Percentiles rank a stretch among this genome's conserved stretches.
Conservation (phyloP, 2,888 invertebrate species). For the Agrochola circellaris region DNA sequence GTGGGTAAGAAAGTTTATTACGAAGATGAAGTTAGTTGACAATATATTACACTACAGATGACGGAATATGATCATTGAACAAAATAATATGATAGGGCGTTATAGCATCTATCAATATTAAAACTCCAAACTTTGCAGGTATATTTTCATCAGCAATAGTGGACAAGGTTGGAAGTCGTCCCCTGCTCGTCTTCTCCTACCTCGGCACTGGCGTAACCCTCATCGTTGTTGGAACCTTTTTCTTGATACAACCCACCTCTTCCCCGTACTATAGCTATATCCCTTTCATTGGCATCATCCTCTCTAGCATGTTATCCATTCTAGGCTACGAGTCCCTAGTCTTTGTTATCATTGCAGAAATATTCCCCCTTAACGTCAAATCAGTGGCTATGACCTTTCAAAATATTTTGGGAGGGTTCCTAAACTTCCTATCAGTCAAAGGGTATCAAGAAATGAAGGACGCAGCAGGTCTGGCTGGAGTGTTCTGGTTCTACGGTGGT, state of each 20-base stretch:
- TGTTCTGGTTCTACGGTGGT: conserved; percentile 86
- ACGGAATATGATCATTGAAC: neutral
- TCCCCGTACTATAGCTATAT: conserved; percentile 76
- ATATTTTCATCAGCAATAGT: conserved; percentile 79
- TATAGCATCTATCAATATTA: neutral
- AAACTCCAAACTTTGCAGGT: conserved; percentile 73
- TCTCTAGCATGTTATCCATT: conserved; percentile 73
- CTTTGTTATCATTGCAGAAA: conserved; percentile 84
- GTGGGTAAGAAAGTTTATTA: conserved; percentile 16
- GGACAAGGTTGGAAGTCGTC: conserved; percentile 84
- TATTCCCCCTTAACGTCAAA: conserved; percentile 91
- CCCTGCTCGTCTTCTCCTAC: conserved; percentile 84
- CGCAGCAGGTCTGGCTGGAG: conserved; percentile 83
- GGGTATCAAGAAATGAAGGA: conserved; percentile 87
- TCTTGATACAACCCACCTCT: conserved; percentile 72
- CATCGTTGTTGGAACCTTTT: conserved; percentile 78
- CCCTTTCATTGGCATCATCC: conserved; percentile 83
- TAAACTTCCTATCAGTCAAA: conserved; percentile 86
- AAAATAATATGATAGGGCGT: neutral
- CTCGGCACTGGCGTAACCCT: conserved; percentile 75
- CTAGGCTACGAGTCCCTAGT: conserved; percentile 84
- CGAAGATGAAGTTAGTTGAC: neutral
- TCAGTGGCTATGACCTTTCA: conserved; percentile 87
- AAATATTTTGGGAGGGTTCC: conserved; percentile 79
- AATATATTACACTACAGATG: neutral